Evolutionary conservation across 2,797 vertebrate genomes (phyloP).

Genomic region (Manis javanica): DNA sequence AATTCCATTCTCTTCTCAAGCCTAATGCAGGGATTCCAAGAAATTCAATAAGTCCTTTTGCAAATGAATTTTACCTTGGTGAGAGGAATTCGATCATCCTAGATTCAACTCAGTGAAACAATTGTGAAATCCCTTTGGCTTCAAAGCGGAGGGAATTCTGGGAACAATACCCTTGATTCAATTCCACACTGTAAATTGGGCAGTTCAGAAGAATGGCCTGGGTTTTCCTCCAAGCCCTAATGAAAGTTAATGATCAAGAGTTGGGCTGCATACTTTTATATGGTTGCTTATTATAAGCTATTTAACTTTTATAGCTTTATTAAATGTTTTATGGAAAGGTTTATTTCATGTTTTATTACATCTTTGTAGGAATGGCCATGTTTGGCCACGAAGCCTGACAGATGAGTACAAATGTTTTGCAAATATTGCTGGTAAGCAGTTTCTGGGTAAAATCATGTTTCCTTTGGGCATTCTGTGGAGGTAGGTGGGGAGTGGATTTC

Average conservation of each 20-base stretch:
- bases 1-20: conserved; percentile 49
- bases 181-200: not conserved
- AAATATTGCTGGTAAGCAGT: conserved; percentile 61
- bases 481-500: not conserved
- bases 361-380: conserved; percentile 28
- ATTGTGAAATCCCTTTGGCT: conserved; percentile 26
- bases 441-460: conserved; percentile 66
- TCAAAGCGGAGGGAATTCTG: not conserved
- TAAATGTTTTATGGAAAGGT: conserved; percentile 75
- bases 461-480: conserved; percentile 24
- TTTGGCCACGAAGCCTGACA: conserved; percentile 45
- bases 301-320: conserved; percentile 75
- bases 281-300: conserved; percentile 50
- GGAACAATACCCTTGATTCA: conserved; percentile 64
- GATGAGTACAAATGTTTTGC: conserved; percentile 70
- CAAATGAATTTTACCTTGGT: conserved; percentile 41
- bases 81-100: conserved; percentile 53
- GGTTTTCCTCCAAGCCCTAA: conserved; percentile 44
- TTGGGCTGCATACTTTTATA: conserved; percentile 66
- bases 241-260: conserved; percentile 64
- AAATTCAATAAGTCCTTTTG: conserved; percentile 42
- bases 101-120: conserved; percentile 52
- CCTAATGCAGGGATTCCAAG: not conserved
- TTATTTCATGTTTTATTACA: conserved; percentile 74
- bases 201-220: conserved; percentile 29